These are phyloP conservation scores for Agelastica alni DNA, from an alignment of 2,888 invertebrate genomes.

Conservation along the genomic window DNA sequence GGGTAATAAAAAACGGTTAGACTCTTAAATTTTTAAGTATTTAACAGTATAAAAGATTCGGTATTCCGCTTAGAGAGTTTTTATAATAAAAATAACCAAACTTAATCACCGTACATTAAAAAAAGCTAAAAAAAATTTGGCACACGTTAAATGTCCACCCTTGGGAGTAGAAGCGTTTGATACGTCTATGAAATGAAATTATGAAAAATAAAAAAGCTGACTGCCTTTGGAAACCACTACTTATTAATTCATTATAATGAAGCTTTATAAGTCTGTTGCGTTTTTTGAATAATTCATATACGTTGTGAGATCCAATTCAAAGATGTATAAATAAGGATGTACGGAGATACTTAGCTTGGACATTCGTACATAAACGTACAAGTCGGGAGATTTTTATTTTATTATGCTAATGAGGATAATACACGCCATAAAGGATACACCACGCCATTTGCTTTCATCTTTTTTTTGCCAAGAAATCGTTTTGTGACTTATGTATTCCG, in stretches of 20 bases:
- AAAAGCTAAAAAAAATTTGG: neutral
- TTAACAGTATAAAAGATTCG: too few species aligned
- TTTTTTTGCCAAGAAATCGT: constrained; percentile 5
- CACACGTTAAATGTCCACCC: neutral
- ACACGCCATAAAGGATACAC: constrained; percentile 14
- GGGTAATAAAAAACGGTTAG: too few species aligned
- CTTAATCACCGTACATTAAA: too few species aligned
- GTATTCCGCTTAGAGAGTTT: too few species aligned
- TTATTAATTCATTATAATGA: constrained; percentile 35
- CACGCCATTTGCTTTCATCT: constrained; percentile 14
- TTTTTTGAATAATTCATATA: constrained; percentile 40
- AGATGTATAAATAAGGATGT: constrained; percentile 33
- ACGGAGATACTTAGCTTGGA: constrained; percentile 26
- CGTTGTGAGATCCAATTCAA: constrained; percentile 35
- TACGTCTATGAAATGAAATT: constrained; percentile 20
- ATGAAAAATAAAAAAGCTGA: constrained; percentile 32
- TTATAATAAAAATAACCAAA: too few species aligned
- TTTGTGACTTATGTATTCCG: neutral
- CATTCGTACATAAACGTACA: constrained; percentile 21
- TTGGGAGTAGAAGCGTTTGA: neutral
- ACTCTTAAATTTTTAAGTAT: too few species aligned
- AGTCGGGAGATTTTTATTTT: constrained; percentile 26
- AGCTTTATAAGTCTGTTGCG: constrained; percentile 24
- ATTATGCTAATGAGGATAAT: constrained; percentile 28
- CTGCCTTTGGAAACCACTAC: constrained; percentile 23